Base-by-base conservation (phyloP, 2,797 vertebrate species). In the Trematomus bernacchii region DNA sequence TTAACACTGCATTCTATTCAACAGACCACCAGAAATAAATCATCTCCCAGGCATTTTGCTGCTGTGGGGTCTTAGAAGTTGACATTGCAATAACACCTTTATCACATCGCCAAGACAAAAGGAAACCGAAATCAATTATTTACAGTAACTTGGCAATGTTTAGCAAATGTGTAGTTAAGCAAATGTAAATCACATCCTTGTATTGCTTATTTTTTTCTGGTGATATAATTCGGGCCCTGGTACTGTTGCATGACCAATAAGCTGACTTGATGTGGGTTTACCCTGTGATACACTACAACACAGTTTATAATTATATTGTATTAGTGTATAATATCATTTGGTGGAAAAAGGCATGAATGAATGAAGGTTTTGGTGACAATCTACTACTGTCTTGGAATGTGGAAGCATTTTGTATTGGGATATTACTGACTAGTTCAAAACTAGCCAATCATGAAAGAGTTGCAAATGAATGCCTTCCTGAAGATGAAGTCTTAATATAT, bases 61-160 rank as follows among this genome's bases (percentile, higher is more conserved):
- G 27, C 23, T 50, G 6, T 15, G 10, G 3, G 50, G 53, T 61
- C 3, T 50, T 10, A 21, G 1, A 75, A 53, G 52, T 37, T 62
- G 33, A 37, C 33, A 37, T 37, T 37, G 33, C 33, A 37, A 37
- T 7, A 37, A 37, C 8, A 37, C 33, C n/a, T 80, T 55, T 75
- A 53, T 66, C 53, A 66, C 21, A 42, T 12, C n/a, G 62, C 52
- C 70, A 27, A 57, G 19, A 55, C 23, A 50, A 12, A 23, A 37
- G 11, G 50, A 44, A 52, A 14, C 0, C 33, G 1, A 33, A 40
- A 13, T 62, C 15, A 57, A 27, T 58, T 60, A 57, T 77, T 66
- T 65, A 37, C 37, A 52, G n/a, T 60, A 16, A 21, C 14, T 27
- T 66, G 37, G 3, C 13, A 37, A n/a, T 51, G 27, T 30, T 33